A percentile compares a stretch with the other conserved stretches of the same genome.
Conservation (phyloP, 2,113 vertebrate species). For the Mesitornis unicolor region DNA sequence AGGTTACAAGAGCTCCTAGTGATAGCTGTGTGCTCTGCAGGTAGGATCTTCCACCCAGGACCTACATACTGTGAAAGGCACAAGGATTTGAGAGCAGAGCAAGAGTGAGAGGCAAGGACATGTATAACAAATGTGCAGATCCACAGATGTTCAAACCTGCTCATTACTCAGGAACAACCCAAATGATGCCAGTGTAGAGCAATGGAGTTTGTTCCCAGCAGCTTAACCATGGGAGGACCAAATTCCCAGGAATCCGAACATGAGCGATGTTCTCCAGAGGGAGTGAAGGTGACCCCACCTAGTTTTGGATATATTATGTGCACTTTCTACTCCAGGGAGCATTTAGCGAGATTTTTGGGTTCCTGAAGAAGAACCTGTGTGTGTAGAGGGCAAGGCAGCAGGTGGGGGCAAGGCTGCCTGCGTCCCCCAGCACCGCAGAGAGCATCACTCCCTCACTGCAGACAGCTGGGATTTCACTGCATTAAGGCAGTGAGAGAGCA, state of each 20-base stretch:
- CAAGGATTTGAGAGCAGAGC: not conserved
- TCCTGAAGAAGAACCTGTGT: not conserved
- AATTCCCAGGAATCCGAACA: rapidly evolving
- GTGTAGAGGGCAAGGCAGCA: not conserved
- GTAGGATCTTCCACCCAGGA: not conserved
- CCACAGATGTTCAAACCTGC: not conserved
- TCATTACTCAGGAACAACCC: not conserved
- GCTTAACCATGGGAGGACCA: not conserved
- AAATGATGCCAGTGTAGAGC: not conserved
- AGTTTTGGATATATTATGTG: not conserved
- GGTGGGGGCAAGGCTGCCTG: not conserved
- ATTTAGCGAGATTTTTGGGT: not conserved
- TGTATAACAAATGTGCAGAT: rapidly evolving
- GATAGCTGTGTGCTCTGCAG: not conserved
- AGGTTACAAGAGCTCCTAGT: not conserved
- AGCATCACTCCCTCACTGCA: not conserved
- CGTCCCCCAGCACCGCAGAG: not conserved
- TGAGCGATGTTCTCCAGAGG: not conserved
- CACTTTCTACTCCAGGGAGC: not conserved
- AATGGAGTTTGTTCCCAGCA: not conserved
- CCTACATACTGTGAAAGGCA: not conserved
- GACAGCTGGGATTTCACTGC: not conserved
- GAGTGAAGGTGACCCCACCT: not conserved
- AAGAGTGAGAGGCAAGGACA: not conserved
- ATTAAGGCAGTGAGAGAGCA: not conserved